Conservation (phyloP, 2,113 vertebrate genomes). For the Climacteris rufus region DNA sequence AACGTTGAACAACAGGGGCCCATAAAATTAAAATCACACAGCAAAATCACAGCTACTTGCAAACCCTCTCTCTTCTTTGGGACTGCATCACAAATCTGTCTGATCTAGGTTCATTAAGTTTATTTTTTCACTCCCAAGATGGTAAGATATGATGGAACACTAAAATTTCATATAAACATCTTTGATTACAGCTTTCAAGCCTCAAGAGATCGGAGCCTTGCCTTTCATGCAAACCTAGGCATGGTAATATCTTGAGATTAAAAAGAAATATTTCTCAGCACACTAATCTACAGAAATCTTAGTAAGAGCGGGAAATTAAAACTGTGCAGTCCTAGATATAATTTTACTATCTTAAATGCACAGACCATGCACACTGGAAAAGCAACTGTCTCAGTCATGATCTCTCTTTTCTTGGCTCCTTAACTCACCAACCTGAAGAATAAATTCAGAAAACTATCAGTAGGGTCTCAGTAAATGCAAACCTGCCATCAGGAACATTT, state of each 20-base stretch:
- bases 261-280: background rate
- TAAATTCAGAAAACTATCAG: background rate
- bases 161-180: conserved; percentile 30
- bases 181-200: background rate
- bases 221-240: background rate
- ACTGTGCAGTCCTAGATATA: background rate
- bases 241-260: background rate
- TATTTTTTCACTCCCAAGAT: background rate
- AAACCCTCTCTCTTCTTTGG: conserved; percentile 6
- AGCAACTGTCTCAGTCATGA: rapidly evolving
- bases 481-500: background rate
- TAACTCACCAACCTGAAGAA: background rate
- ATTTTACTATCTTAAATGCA: background rate
- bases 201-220: background rate
- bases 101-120: conserved; percentile 40
- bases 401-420: background rate
- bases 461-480: background rate
- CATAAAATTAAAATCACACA: conserved; percentile 50
- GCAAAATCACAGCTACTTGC: conserved; percentile 28
- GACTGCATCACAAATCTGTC: conserved; percentile 14
- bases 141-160: background rate
- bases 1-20: conserved; percentile 12
- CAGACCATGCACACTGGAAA: background rate
- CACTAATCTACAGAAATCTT: background rate
- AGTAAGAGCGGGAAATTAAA: background rate